Conservation (phyloP, 2,888 invertebrate species). For the Drosophila helvetica region DNA sequence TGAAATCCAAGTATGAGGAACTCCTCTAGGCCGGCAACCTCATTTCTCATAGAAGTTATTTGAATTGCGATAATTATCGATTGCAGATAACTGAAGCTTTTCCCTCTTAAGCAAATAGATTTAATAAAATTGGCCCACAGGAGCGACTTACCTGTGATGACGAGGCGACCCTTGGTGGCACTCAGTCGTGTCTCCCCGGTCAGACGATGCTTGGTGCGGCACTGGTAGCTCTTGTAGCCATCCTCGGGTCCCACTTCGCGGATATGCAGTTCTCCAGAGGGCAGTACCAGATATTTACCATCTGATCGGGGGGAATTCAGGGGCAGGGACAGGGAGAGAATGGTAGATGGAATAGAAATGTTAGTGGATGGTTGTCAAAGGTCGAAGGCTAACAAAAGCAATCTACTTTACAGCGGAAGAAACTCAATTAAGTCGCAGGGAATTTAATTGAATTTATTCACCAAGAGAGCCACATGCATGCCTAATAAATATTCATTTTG, state of each 20-base stretch:
- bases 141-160: conserved; percentile 94
- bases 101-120: neutral
- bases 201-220: conserved; percentile 95
- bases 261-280: conserved; percentile 97
- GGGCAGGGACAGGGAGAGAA: conserved; percentile 2
- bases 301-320: conserved; percentile 85
- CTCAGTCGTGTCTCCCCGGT: conserved; percentile 96
- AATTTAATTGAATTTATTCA: conserved; percentile 50
- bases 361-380: conserved; percentile 6
- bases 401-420: conserved; percentile 42
- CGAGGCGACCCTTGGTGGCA: conserved; percentile 96
- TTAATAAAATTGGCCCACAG: conserved; percentile 38
- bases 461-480: conserved; percentile 53
- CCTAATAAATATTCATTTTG: neutral
- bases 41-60: neutral
- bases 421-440: conserved; percentile 47
- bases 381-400: conserved; percentile 14
- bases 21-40: too few relatives aligned
- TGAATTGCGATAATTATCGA: neutral
- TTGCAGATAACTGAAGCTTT: conserved; percentile 30
- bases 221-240: conserved; percentile 96
- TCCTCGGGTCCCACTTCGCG: conserved; percentile 97
- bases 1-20: too few relatives aligned
- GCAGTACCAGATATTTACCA: conserved; percentile 96
- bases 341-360: neutral